Evolutionary conservation across 2,113 vertebrate species (phyloP), one percentile per base, ranked within the genome.

Genomic region (Ploceus nigricollis): DNA sequence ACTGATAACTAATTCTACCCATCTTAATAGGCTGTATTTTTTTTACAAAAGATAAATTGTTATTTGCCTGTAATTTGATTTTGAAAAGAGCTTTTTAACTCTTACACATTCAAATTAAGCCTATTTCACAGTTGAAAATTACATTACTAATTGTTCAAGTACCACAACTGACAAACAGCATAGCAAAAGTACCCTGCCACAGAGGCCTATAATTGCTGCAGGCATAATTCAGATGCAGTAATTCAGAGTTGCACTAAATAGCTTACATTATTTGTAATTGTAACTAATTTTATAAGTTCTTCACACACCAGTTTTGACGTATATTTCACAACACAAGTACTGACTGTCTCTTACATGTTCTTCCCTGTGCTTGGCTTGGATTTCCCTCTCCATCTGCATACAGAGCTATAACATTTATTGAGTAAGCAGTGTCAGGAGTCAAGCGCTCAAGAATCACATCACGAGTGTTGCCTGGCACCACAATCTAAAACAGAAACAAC

Each of bases 341-440:
- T 57, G 91, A 61, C 8, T 57, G 94, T 19, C 76, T 96, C 99
- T 98, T 97, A 99, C 99, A 71, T 97, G 99, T 99, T 97, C 98
- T 98, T 82, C 99, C 99, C 11, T 98, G 97, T 88, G 95, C 97
- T 48, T 96, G 95, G 71, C 98, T 98, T 7, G 97, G 95, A n/a
- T 98, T 86, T n/a, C 98, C 99, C 81, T 98, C 98, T 72, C 98
- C 99, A 45, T 99, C 99, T 0, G 98, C 97, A 45, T 99, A 99
- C 57, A 99, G 54, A 25, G 99, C 98, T 13, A 98, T 40, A 16
- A 99, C 98, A 21, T 94, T 98, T 91, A 99, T 95, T 2, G 98
- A 98, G 87, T 99, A 99, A 18, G 97, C 97, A 3, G 99, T 99
- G 89, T 99, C 99, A 0, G 99, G 99, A 75, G 97, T 95, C 96